Conservation (phyloP, 2,888 invertebrate genomes). For the Meganola albula region DNA sequence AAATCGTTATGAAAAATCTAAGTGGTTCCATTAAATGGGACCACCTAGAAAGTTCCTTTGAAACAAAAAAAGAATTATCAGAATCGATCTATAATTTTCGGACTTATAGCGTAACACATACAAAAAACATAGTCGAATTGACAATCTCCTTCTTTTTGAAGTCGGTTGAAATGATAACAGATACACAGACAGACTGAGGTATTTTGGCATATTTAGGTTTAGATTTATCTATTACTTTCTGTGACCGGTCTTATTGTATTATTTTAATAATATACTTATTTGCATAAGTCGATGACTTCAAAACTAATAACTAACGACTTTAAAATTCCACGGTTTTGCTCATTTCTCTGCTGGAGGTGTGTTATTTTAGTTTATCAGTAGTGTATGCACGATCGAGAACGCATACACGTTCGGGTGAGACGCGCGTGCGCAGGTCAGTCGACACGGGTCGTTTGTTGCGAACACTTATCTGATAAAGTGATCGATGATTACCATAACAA, state of each 20-base stretch:
- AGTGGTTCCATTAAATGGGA: no score
- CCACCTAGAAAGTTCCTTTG: no score
- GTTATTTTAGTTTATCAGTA: slow-evolving; percentile 72
- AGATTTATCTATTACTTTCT: not conserved
- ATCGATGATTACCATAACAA: slow-evolving; percentile 16
- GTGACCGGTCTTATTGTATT: slow-evolving; percentile 8
- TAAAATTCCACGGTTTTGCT: slow-evolving; percentile 32
- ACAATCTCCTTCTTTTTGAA: no score
- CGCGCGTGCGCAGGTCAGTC: slow-evolving; percentile 58
- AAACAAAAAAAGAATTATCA: no score
- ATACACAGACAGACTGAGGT: not conserved
- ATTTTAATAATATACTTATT: slow-evolving; percentile 26
- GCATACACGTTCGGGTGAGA: slow-evolving; percentile 45
- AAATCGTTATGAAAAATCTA: no score
- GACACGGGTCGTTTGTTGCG: slow-evolving; percentile 52
- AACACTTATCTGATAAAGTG: slow-evolving; percentile 47
- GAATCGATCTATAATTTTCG: no score
- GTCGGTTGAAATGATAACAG: not conserved
- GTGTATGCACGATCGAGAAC: slow-evolving; percentile 45
- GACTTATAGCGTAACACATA: no score
- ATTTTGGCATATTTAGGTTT: not conserved
- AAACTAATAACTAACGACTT: slow-evolving; percentile 19
- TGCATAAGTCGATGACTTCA: slow-evolving; percentile 31
- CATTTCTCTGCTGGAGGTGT: slow-evolving; percentile 54
- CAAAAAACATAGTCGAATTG: not conserved